Evolutionary conservation across 2,113 vertebrate genomes (phyloP).

Genomic region (Apus apus): DNA sequence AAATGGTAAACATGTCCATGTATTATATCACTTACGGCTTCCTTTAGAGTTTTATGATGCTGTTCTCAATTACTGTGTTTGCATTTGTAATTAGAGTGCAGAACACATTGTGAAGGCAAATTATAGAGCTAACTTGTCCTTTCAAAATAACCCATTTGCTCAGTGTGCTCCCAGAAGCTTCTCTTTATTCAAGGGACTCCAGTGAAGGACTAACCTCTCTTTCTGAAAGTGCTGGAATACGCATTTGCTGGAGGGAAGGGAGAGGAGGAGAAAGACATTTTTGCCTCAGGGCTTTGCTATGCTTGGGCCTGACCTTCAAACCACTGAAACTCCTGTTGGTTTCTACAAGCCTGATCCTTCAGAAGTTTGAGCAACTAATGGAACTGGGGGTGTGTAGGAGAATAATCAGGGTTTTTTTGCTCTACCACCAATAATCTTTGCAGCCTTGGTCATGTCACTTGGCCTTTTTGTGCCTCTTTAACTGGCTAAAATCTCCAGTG

Average conservation of each 20-base stretch:
- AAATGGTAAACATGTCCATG: constrained; percentile 61
- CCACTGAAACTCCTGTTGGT: constrained; percentile 22
- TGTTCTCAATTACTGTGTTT: constrained; percentile 72
- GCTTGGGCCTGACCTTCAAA: constrained; percentile 21
- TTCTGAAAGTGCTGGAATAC: neutral
- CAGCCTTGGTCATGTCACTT: neutral
- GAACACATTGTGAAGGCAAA: constrained; percentile 35
- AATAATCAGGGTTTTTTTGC: neutral
- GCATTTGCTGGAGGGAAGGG: neutral
- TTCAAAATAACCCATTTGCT: constrained; percentile 60
- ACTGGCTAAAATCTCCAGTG: neutral
- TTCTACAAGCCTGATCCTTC: neutral
- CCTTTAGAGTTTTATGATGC: constrained; percentile 64
- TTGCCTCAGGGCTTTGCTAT: neutral
- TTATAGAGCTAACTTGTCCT: constrained; percentile 62
- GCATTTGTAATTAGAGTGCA: constrained; percentile 67
- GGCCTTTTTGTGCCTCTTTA: neutral
- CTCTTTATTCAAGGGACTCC: constrained; percentile 34
- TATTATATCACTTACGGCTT: constrained; percentile 71
- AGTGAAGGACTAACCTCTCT: neutral
- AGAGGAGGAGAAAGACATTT: neutral
- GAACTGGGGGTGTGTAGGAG: neutral
- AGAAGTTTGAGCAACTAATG: neutral
- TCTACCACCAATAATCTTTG: neutral
- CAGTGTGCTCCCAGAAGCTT: constrained; percentile 39